Conservation (phyloP, 2,888 invertebrate species). For the Oligia fasciuncula region DNA sequence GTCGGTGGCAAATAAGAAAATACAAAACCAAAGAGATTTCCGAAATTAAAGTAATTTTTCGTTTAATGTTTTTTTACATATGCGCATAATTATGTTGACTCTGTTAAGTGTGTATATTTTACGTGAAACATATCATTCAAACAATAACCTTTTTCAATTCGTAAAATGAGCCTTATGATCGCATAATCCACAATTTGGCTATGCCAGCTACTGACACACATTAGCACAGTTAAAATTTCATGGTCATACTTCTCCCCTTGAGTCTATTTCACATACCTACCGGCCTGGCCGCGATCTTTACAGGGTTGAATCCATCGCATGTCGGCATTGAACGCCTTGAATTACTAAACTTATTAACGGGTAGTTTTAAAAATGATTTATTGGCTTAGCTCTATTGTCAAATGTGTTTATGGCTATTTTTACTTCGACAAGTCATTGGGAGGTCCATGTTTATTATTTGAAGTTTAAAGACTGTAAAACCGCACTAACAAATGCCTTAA, state of each 20-base stretch:
- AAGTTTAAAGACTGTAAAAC: background rate
- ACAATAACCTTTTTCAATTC: background rate
- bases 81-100: background rate
- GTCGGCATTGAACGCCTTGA: constrained; percentile 27
- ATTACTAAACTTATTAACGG: constrained; percentile 23
- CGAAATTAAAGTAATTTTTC: too few relatives aligned
- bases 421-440: background rate
- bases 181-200: background rate
- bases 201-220: background rate
- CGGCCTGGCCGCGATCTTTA: background rate
- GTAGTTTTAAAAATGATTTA: constrained; percentile 44
- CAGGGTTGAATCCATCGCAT: constrained; percentile 48
- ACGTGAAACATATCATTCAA: background rate
- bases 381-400: constrained; percentile 8
- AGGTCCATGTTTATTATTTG: background rate
- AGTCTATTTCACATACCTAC: background rate
- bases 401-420: background rate
- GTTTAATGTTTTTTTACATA: too few relatives aligned
- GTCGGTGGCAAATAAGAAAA: too few relatives aligned
- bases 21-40: too few relatives aligned
- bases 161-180: background rate
- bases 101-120: background rate
- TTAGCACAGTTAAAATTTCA: constrained; percentile 15
- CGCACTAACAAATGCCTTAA: too few relatives aligned
- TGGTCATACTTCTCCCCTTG: background rate